Evolutionary conservation across 2,113 vertebrate species (phyloP).

Genomic region (Corydoras maculifer): DNA sequence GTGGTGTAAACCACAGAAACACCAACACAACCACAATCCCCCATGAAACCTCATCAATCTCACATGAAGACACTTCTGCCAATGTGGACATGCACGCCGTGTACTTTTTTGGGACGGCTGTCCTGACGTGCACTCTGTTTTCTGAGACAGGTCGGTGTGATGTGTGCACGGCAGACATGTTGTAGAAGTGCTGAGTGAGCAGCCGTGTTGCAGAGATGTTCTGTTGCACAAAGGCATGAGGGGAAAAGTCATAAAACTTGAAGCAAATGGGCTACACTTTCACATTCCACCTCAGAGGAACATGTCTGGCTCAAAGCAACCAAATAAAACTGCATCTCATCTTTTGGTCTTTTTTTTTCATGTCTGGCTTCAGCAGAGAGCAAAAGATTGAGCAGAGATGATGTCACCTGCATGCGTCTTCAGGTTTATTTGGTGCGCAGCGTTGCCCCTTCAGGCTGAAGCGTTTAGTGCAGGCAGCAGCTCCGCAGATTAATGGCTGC

Average conservation of each 20-base stretch:
- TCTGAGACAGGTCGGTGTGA: background rate
- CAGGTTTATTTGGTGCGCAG: too few relatives aligned
- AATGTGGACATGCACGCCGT: background rate
- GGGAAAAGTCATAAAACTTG: slow-evolving; percentile 40
- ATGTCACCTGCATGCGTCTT: too few relatives aligned
- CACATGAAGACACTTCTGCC: background rate
- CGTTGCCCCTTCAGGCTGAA: too few relatives aligned
- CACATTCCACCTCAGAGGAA: background rate
- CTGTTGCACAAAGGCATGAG: background rate
- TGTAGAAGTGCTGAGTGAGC: background rate
- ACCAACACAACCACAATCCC: background rate
- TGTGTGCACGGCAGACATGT: background rate
- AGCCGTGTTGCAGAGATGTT: background rate
- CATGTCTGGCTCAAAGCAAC: too few relatives aligned
- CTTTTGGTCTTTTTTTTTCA: too few relatives aligned
- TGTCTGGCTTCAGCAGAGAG: too few relatives aligned
- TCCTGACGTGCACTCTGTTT: background rate
- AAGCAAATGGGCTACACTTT: slow-evolving; percentile 52
- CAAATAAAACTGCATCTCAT: too few relatives aligned
- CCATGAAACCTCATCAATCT: background rate
- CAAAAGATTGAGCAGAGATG: too few relatives aligned
- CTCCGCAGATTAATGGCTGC: too few relatives aligned
- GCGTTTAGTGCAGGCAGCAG: too few relatives aligned
- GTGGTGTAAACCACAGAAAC: background rate
- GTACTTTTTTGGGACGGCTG: slow-evolving; percentile 2